Conservation (phyloP, 2,888 invertebrate genomes). For the Spisula solida region DNA sequence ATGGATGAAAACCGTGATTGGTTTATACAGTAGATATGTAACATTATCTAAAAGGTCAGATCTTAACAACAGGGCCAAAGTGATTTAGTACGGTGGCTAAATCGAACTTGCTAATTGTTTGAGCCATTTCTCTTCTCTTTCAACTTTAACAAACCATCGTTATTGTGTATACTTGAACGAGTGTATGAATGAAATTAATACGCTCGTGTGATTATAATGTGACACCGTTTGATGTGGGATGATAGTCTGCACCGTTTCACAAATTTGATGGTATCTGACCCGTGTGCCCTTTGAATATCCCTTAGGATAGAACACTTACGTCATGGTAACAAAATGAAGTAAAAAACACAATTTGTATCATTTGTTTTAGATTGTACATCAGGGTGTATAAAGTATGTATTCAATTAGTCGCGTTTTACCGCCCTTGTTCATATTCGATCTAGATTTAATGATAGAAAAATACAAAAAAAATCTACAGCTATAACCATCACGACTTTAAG, state of each 20-base stretch:
- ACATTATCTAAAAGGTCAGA: neutral
- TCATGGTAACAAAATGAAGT: conserved; percentile 6
- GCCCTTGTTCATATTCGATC: neutral
- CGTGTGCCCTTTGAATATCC: neutral
- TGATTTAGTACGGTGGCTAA: neutral
- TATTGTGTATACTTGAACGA: conserved; percentile 27
- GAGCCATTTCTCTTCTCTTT: neutral
- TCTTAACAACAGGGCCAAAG: neutral
- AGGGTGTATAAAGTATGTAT: neutral
- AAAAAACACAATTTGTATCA: neutral
- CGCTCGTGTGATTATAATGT: conserved; percentile 29
- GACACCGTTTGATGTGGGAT: conserved; percentile 20
- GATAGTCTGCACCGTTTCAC: conserved; percentile 22
- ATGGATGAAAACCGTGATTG: neutral
- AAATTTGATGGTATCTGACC: conserved; percentile 14
- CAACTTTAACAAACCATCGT: neutral
- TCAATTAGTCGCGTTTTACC: conserved; percentile 7
- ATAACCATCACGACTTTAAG: neutral
- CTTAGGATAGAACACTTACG: conserved; percentile 15
- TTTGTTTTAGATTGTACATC: conserved; percentile 2
- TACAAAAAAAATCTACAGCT: neutral
- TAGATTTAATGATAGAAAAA: neutral
- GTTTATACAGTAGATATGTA: neutral
- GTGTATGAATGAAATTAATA: conserved; percentile 27
- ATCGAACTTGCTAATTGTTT: conserved; percentile 5